These are phyloP conservation scores for Portunus trituberculatus DNA, from an alignment of 1,140 invertebrate species.

Conservation along the genomic window DNA sequence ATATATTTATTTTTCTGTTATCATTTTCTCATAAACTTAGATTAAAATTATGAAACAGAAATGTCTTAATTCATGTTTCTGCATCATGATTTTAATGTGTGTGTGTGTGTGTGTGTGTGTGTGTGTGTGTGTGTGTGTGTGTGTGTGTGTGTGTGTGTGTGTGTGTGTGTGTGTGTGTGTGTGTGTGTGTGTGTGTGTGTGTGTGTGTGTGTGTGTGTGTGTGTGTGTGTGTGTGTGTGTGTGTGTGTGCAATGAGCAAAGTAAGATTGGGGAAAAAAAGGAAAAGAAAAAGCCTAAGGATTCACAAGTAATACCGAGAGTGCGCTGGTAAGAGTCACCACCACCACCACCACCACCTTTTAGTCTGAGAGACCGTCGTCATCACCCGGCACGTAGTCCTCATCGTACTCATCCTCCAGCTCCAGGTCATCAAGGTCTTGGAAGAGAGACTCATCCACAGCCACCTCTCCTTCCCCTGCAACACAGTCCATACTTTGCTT, in stretches of 20 bases:
- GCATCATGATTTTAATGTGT: too few species aligned
- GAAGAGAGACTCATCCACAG: conserved; percentile 96
- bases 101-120: too few species aligned
- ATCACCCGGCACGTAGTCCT: conserved; percentile 77
- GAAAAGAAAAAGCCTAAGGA: background rate
- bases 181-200: too few species aligned
- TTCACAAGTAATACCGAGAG: background rate
- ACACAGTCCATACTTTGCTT: conserved; percentile 74
- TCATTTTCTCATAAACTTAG: too few species aligned
- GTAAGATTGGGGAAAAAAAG: background rate
- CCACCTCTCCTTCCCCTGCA: conserved; percentile 89
- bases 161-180: background rate
- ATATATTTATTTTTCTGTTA: too few species aligned
- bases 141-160: background rate
- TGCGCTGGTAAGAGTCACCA: background rate
- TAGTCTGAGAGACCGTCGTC: conserved; percentile 62
- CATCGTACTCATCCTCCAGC: conserved; percentile 86
- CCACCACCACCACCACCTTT: background rate
- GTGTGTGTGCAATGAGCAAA: background rate
- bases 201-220: too few species aligned
- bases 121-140: too few species aligned
- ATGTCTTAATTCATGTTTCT: too few species aligned
- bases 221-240: too few species aligned
- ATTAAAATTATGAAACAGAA: too few species aligned
- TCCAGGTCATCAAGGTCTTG: conserved; percentile 96